Evolutionary conservation across 1,140 invertebrate species (phyloP), one percentile per base, ranked within the genome.

Genomic region (Centruroides sculpturatus): DNA sequence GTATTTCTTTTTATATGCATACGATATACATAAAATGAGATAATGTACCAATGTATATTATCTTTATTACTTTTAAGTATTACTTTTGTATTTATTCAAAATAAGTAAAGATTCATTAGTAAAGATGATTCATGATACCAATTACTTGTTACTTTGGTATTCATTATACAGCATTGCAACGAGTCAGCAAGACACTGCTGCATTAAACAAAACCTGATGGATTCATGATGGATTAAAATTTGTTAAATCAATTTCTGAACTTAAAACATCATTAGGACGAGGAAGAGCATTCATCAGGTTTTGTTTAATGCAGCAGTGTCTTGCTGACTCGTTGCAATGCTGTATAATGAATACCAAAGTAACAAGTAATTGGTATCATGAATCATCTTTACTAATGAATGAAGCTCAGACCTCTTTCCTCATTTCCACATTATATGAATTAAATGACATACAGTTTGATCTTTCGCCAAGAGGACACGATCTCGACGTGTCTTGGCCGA

Each of bases 361-460:
- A n/a, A n/a, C n/a, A n/a, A 62, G 61, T n/a, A 51, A 59, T 36
- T 59, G 23, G 47, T 62, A 58, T 53, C 23, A 23, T 36, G 56
- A 62, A 13, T 23, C 11, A 58, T 48, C 41, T 55, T 3, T 62
- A 49, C 56, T 46, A 13, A 11, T 23, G 35, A 55, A 57, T 12
- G 47, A 34, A 56, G 56, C 59, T 13, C 41, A 50, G 11, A 50
- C 53, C 54, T 60, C 57, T n/a, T 6, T 58, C n/a, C 50, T 69
- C 34, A 13, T 66, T 35, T 53, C 66, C 58, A 49, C 52, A n/a
- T 64, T 78, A 5, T 78, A 78, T 69, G 75, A 77, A 64, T 70
- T 78, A 23, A 76, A 73, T 63, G 74, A 76, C 50, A 50, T 77
- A 12, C 67, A 74, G 57, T 78, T 78, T 72, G 76, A 77, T 68